These are phyloP conservation scores for Podabrus alpinus DNA, from an alignment of 2,888 invertebrate species.

Conservation along the genomic window DNA sequence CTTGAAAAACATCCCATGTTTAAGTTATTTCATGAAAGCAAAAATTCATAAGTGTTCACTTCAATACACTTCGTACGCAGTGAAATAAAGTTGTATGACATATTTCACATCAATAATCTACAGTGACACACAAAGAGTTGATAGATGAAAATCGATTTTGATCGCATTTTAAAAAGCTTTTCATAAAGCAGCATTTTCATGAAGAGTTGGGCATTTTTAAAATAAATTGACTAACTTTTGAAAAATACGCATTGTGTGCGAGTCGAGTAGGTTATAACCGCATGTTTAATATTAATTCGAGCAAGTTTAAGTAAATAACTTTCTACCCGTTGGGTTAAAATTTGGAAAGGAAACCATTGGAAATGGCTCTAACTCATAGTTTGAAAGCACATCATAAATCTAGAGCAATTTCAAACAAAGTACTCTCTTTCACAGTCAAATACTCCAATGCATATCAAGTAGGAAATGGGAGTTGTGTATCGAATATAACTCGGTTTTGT, in stretches of 20 bases:
- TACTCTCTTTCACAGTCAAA: constrained; percentile 25
- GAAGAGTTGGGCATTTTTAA: constrained; percentile 1
- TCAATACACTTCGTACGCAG: constrained; percentile 10
- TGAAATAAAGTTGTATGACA: constrained; percentile 13
- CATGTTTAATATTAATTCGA: neutral
- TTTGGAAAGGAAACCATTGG: constrained; percentile 2
- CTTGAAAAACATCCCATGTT: neutral
- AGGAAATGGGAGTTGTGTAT: constrained; percentile 19
- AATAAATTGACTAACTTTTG: neutral
- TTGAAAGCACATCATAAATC: constrained; percentile 21
- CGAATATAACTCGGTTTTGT: constrained; percentile 22
- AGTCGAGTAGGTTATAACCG: neutral
- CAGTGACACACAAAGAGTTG: constrained; percentile 10
- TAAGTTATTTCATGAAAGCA: constrained; percentile 7
- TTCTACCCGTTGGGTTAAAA: neutral
- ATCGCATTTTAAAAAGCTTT: constrained; percentile 4
- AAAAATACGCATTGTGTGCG: neutral
- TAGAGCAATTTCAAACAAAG: constrained; percentile 21
- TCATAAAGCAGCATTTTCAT: neutral
- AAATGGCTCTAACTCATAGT: constrained; percentile 22
- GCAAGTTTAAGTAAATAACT: neutral
- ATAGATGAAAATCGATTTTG: constrained; percentile 16
- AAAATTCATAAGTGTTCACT: constrained; percentile 13
- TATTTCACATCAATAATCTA: constrained; percentile 15
- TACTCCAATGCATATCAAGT: constrained; percentile 30